Conservation (phyloP, 1,140 invertebrate genomes). For the Conopomorpha cramerella region DNA sequence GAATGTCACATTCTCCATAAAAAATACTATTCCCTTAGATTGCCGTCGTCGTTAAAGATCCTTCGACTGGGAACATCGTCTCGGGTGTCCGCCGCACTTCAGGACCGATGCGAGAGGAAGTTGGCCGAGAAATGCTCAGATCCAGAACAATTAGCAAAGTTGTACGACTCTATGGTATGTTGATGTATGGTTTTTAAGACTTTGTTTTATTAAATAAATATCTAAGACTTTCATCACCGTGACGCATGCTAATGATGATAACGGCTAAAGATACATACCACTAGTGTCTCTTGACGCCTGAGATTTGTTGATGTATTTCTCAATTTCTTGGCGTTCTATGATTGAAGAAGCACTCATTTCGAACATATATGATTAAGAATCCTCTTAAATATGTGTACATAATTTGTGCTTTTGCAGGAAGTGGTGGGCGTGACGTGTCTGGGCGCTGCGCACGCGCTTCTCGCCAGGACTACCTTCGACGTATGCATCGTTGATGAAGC, state of each 20-base stretch:
- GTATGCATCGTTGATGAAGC: constrained; percentile 95
- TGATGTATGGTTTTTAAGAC: no score
- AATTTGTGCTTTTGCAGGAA: constrained; percentile 58
- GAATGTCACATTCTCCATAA: no score
- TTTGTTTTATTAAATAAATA: no score
- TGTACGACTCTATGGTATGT: constrained; percentile 72
- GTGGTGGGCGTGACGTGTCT: constrained; percentile 90
- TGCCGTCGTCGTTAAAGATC: constrained; percentile 64
- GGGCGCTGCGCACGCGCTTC: constrained; percentile 75
- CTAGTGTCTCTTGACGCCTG: no score
- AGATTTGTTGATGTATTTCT: no score
- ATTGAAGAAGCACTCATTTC: no score
- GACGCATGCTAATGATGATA: no score
- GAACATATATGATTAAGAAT: no score
- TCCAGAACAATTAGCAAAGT: constrained; percentile 64
- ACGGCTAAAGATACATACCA: no score
- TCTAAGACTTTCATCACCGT: no score
- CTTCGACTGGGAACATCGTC: constrained; percentile 71
- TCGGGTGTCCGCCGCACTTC: constrained; percentile 67
- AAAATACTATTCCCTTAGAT: constrained; percentile 6
- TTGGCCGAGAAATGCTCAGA: constrained; percentile 63
- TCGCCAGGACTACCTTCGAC: constrained; percentile 78
- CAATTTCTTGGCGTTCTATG: no score
- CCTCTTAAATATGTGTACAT: no score
- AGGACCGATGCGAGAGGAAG: constrained; percentile 55